Base-by-base conservation (phyloP, 1,140 invertebrate species). In the Dysdera silvatica region DNA sequence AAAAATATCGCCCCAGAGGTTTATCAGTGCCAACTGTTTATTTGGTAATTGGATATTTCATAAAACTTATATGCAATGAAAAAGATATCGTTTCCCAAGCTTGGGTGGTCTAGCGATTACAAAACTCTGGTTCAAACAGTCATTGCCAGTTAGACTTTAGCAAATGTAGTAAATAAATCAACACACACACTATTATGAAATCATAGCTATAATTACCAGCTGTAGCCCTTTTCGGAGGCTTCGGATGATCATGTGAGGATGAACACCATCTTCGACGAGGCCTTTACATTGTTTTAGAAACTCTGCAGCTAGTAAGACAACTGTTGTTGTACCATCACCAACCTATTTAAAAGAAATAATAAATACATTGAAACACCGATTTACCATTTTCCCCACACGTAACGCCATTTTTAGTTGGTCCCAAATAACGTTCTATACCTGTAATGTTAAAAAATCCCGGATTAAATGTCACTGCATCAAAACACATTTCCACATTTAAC, bases 321-420 rank as follows among this genome's bases (percentile, higher is more conserved):
- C 95, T 67, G 87, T 94, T 0, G 95, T 98, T 23, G 95, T 99
- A 26, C 95, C 95, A 83, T 99, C 95, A 20, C 95, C 95, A 67
- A 99, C 91, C 91, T 93, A 71, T 62, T 68, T 74, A 49, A 31
- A n/a, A n/a, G 24, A 33, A 12, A 20, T 3, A 18, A n/a, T n/a
- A n/a, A n/a, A n/a, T n/a, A n/a, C n/a, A n/a, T n/a, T n/a, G n/a
- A n/a, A n/a, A n/a, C n/a, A n/a, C n/a, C n/a, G n/a, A n/a, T n/a
- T n/a, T n/a, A n/a, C n/a, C n/a, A n/a, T n/a, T n/a, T n/a, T n/a
- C n/a, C n/a, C n/a, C n/a, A n/a, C n/a, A n/a, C n/a, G n/a, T n/a
- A n/a, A n/a, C n/a, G n/a, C n/a, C n/a, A n/a, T n/a, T n/a, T n/a
- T n/a, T n/a, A n/a, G n/a, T n/a, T n/a, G n/a, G n/a, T n/a, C n/a